These are phyloP conservation scores for Hylaeus anthracinus DNA, from an alignment of 1,140 invertebrate species.

Conservation along the genomic window DNA sequence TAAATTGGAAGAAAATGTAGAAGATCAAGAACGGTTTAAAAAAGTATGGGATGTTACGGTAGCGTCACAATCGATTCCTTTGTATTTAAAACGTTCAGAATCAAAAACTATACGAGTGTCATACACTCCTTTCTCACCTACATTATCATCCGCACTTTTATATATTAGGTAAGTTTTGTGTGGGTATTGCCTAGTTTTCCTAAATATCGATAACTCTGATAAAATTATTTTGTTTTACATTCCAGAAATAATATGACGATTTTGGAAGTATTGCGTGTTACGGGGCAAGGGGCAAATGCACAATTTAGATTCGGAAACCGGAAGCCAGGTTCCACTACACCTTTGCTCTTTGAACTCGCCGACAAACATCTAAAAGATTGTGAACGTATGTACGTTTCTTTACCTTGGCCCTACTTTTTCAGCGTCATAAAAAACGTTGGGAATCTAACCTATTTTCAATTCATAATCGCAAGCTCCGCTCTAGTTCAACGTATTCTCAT, in stretches of 20 bases:
- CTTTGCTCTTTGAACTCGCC: conserved; percentile 91
- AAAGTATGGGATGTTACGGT: conserved; percentile 65
- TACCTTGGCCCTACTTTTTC: conserved; percentile 7
- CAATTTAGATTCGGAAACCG: conserved; percentile 96
- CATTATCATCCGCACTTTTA: conserved; percentile 74
- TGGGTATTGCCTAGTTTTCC: conserved; percentile 1
- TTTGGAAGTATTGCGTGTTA: conserved; percentile 91
- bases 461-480: neutral
- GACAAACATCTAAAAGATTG: conserved; percentile 93
- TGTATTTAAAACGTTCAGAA: conserved; percentile 79
- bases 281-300: conserved; percentile 91
- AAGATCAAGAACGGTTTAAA: conserved; percentile 69
- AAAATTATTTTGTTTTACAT: neutral
- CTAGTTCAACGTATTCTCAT: neutral
- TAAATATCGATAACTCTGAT: neutral
- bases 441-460: neutral
- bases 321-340: conserved; percentile 87
- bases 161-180: conserved; percentile 72
- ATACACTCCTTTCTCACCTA: conserved; percentile 73
- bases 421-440: neutral
- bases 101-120: conserved; percentile 74
- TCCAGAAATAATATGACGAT: conserved; percentile 96
- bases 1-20: conserved; percentile 69
- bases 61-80: conserved; percentile 67
- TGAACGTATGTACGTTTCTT: conserved; percentile 82